Evolutionary conservation across 1,140 invertebrate species (phyloP), one percentile per base, ranked within the genome.

Genomic region (Drosophila navojoa): DNA sequence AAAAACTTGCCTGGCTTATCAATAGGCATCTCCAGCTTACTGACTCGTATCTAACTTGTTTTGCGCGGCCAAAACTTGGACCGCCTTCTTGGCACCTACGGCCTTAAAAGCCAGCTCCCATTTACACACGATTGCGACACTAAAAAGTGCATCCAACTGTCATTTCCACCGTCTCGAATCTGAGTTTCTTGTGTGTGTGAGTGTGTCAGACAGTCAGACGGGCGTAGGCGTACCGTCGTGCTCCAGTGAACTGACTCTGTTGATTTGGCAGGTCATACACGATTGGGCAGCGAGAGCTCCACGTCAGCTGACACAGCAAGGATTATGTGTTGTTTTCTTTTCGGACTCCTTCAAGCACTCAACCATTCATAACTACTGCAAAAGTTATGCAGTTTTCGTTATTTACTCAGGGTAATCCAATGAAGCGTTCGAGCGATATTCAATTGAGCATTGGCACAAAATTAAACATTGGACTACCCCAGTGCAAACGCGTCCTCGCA

Each of bases 391-490:
- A 58, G 53, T 53, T 32, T 44, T 50, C 50, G 38, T 10, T 25
- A 32, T 27, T 66, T 54, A 59, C 40, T 40, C 35, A 32, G 60
- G 60, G 44, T 53, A 32, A 50, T 45, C 35, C 84, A 87, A 75
- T 79, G 80, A 84, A 77, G 72, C 84, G 71, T 60, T 72, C 53
- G 73, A 60, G 54, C 79, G 63, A 77, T 84, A 89, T 84, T 84
- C 84, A 89, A 89, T 89, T 89, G 70, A 68, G 75, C 70, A 84
- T 84, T 89, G 79, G 77, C 79, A 57, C 80, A 89, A 84, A 89
- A 84, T 80, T 84, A 89, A 89, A 77, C 79, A 80, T 67, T 74
- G 38, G 47, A 81, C 63, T 44, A 50, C 52, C 54, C 38, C 50
- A 38, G 68, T 25, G 63, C 77, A 79, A 79, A 58, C 42, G 71